Percentiles rank a stretch among this genome's conserved stretches.
These are phyloP conservation scores for Mongoloraphidia duomilia DNA, from an alignment of 2,888 invertebrate species.

Conservation along the genomic window DNA sequence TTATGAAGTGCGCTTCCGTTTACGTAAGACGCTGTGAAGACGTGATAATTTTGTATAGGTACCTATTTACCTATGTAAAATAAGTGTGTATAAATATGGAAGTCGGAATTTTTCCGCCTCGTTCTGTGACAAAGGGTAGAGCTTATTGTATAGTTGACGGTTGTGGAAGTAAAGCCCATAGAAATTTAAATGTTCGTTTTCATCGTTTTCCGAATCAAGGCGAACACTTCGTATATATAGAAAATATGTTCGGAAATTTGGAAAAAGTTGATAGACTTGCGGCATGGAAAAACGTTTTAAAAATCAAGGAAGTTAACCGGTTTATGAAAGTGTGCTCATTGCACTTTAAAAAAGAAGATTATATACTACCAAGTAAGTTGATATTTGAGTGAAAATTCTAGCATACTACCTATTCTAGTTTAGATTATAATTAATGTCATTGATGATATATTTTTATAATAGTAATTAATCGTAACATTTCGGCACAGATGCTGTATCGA, in stretches of 20 bases:
- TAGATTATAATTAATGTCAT: no score
- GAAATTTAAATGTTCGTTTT: conserved; percentile 3
- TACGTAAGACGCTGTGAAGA: no score
- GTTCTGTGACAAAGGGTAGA: neutral
- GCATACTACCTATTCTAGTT: no score
- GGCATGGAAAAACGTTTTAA: conserved; percentile 4
- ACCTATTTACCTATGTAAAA: no score
- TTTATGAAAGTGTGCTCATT: conserved; percentile 5
- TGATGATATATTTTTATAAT: no score
- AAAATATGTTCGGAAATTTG: conserved; percentile 2
- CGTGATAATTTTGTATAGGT: no score
- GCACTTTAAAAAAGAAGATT: conserved; percentile 1
- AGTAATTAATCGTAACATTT: no score
- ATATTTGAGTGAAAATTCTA: no score
- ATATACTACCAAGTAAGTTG: no score
- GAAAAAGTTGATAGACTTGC: conserved; percentile 3
- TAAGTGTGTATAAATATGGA: conserved; percentile 1
- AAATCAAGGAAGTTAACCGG: neutral
- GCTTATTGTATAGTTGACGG: conserved; percentile 3
- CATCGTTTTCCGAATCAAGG: conserved; percentile 5
- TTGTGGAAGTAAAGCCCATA: conserved; percentile 3
- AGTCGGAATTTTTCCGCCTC: conserved; percentile 1
- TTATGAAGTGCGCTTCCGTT: no score
- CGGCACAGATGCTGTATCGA: no score
- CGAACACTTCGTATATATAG: neutral